phyloP scores from a whole-genome alignment of 2,888 invertebrate species.

The Mythimna loreyi region DNA sequence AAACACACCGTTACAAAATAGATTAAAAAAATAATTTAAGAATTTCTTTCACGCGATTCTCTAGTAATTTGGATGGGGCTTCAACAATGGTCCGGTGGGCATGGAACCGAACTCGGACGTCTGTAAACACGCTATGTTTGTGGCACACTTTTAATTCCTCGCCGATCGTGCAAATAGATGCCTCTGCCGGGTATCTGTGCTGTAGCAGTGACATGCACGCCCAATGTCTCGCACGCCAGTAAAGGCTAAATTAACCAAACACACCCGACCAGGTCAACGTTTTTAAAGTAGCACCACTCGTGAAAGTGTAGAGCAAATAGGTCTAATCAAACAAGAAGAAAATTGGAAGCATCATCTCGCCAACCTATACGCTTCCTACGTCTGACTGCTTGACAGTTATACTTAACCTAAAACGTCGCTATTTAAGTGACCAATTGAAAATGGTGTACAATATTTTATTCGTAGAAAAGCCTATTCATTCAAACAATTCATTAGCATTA shows the following conservation, averaged over 20 bases:
- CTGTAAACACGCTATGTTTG: constrained; percentile 78
- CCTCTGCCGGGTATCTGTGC: constrained; percentile 65
- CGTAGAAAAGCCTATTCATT: constrained; percentile 14
- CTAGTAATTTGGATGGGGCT: constrained; percentile 71
- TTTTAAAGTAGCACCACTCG: constrained; percentile 87
- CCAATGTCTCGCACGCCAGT: constrained; percentile 71
- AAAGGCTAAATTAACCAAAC: constrained; percentile 82
- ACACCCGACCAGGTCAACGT: constrained; percentile 85
- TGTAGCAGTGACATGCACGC: constrained; percentile 66
- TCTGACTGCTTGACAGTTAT: constrained; percentile 55
- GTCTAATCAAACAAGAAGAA: constrained; percentile 83
- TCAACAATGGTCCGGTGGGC: constrained; percentile 69
- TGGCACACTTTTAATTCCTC: constrained; percentile 83
- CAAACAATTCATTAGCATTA: constrained; percentile 1
- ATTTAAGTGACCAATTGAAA: constrained; percentile 38
- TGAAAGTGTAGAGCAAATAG: constrained; percentile 88
- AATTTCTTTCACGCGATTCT: constrained; percentile 72
- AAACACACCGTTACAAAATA: constrained; percentile 70
- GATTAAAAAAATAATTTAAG: constrained; percentile 69
- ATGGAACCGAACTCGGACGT: constrained; percentile 70
- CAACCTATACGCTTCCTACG: constrained; percentile 70
- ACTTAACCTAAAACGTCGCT: constrained; percentile 56
- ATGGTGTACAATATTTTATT: constrained; percentile 14
- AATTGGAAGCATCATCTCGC: constrained; percentile 78
- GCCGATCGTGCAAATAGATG: constrained; percentile 76